phyloP scores from a whole-genome alignment of 2,113 vertebrate species.

The Dryoscopus gambensis region DNA sequence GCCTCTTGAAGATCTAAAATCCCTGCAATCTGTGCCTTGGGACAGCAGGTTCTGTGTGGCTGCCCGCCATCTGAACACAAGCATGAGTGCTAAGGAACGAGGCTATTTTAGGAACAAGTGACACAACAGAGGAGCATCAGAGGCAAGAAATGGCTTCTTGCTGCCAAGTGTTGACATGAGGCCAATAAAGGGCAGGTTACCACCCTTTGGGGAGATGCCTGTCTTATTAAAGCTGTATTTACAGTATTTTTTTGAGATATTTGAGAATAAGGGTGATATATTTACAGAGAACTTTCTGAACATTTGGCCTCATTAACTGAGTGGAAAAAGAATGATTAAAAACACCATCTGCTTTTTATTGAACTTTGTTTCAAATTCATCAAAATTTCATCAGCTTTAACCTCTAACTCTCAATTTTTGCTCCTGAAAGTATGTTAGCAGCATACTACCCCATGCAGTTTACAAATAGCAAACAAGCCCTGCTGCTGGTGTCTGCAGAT shows the following conservation, averaged over 20 bases:
- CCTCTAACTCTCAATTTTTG: background rate
- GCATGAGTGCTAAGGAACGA: background rate
- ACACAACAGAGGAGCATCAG: background rate
- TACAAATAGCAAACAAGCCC: background rate
- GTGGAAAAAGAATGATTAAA: background rate
- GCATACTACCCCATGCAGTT: background rate
- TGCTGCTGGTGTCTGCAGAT: background rate
- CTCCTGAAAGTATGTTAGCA: background rate
- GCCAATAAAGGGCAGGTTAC: background rate
- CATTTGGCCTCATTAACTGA: background rate
- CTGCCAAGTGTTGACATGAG: constrained; percentile 2
- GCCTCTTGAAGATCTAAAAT: background rate
- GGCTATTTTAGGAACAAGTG: constrained; percentile 11
- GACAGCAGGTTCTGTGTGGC: background rate
- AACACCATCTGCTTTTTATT: constrained; percentile 2
- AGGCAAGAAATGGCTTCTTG: background rate
- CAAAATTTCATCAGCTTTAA: background rate
- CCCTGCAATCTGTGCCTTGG: background rate
- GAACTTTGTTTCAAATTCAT: background rate
- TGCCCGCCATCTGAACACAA: background rate
- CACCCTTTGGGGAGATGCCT: background rate
- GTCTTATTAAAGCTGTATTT: background rate
- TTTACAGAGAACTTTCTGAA: constrained; percentile 13
- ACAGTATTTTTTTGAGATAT: background rate
- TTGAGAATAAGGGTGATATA: background rate